Evolutionary conservation across 2,888 invertebrate genomes (phyloP), one percentile per base, ranked within the genome.

Genomic region (Aphrophora alni): DNA sequence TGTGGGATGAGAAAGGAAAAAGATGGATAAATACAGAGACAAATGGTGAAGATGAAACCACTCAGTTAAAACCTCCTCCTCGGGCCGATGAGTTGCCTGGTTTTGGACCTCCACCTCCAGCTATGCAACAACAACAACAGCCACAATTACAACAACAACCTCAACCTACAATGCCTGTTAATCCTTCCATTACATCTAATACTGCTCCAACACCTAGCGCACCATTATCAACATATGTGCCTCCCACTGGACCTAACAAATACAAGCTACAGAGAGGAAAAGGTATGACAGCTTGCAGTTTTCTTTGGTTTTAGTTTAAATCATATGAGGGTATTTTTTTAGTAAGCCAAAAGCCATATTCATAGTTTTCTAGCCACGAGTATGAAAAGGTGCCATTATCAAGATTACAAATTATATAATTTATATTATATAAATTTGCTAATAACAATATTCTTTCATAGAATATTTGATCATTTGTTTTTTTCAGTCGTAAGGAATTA

Each of bases 1-100:
- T 98, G 78, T 98, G 97, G 97, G 97, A 98, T 90, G 91, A 93
- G 80, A 93, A 93, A n/a, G 92, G 91, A 86, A 95, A 97, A 87
- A 92, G 93, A 85, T 98, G 98, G 98, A 91, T 93, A 75, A 95
- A 98, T 89, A 92, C 93, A 70, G 95, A 95, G 87, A 94, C 92
- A 33, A 93, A 93, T 83, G 92, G 90, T 7, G 92, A 91, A 27
- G 93, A 90, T 77, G 87, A 88, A 3, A 88, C 88, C 0, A 86
- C 88, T 75, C 89, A 89, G 33, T 88, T 93, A 38, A 92, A 92
- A 85, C 93, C 94, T 69, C 94, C 94, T 24, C 94, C 94, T 4
- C 94, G 92, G 88, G 92, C 92, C 89, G 87, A 92, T 2, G 93
- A 93, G 69, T 82, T 87, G 73, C 80, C 81, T 21, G 78, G 70